A percentile compares a stretch with the other conserved stretches of the same genome.
phyloP scores from a whole-genome alignment of 1,140 invertebrate species.

The Acyrthosiphon pisum region DNA sequence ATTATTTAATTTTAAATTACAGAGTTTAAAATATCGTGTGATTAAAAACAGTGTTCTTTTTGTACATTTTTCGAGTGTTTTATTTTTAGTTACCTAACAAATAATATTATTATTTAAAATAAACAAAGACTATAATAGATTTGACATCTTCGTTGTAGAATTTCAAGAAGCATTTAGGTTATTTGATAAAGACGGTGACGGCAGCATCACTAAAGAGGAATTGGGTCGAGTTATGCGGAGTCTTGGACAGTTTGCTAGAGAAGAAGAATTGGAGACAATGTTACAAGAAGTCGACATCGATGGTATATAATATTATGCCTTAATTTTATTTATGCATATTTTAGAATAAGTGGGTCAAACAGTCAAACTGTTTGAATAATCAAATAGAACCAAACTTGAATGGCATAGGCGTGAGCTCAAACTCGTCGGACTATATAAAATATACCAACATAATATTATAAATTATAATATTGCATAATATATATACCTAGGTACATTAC shows the following conservation, averaged over 20 bases:
- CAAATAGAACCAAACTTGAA: background rate
- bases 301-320: conserved; percentile 67
- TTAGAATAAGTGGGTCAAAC: background rate
- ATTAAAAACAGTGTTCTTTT: conserved; percentile 5
- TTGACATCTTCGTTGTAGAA: conserved; percentile 67
- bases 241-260: conserved; percentile 82
- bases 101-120: background rate
- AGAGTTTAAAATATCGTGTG: background rate
- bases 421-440: background rate
- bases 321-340: background rate
- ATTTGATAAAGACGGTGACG: conserved; percentile 88
- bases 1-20: background rate
- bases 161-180: conserved; percentile 87
- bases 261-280: conserved; percentile 85
- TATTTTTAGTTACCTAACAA: background rate
- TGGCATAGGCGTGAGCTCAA: background rate
- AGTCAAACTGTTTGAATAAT: background rate
- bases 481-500: too few relatives aligned
- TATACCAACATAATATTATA: background rate
- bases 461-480: background rate
- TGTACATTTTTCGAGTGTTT: background rate
- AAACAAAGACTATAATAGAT: background rate
- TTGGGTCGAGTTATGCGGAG: conserved; percentile 84
- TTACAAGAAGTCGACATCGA: conserved; percentile 89
- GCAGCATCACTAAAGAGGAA: conserved; percentile 86